Evolutionary conservation across 2,113 vertebrate genomes (phyloP).

Genomic region (Hiodon alosoides): DNA sequence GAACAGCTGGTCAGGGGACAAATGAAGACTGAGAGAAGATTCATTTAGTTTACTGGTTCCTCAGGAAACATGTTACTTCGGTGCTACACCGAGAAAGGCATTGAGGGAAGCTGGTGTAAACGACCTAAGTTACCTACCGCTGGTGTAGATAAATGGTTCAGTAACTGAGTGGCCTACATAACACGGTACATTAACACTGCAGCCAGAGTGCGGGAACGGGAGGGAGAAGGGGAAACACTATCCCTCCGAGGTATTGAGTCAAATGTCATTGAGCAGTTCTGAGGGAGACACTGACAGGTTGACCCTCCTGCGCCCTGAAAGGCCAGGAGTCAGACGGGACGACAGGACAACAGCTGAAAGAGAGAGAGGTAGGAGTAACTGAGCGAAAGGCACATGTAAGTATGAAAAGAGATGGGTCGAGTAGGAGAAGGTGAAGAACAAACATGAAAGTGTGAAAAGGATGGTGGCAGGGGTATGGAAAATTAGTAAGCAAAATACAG

Average conservation of each 20-base stretch:
- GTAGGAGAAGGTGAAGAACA: background rate
- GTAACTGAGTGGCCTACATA: conserved; percentile 3
- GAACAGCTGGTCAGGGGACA: background rate
- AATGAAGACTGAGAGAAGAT: background rate
- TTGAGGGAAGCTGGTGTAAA: no score
- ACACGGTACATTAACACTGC: conserved; percentile 21
- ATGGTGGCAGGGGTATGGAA: background rate
- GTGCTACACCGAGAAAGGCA: no score
- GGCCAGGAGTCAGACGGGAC: conserved; percentile 37
- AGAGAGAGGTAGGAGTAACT: conserved; percentile 8
- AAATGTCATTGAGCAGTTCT: conserved; percentile 64
- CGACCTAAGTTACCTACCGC: no score
- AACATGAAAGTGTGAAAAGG: background rate
- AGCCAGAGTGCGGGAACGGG: conserved; percentile 28
- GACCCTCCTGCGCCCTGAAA: conserved; percentile 24
- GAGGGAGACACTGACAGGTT: conserved; percentile 40
- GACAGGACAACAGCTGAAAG: conserved; percentile 18
- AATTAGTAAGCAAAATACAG: no score
- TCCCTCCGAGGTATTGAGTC: conserved; percentile 55
- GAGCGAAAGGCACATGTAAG: background rate
- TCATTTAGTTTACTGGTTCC: no score
- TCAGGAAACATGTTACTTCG: no score
- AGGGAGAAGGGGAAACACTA: conserved; percentile 49
- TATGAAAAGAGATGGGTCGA: no score
- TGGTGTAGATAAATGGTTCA: background rate